phyloP scores from a whole-genome alignment of 2,113 vertebrate genomes.

The Lepus timidus region DNA sequence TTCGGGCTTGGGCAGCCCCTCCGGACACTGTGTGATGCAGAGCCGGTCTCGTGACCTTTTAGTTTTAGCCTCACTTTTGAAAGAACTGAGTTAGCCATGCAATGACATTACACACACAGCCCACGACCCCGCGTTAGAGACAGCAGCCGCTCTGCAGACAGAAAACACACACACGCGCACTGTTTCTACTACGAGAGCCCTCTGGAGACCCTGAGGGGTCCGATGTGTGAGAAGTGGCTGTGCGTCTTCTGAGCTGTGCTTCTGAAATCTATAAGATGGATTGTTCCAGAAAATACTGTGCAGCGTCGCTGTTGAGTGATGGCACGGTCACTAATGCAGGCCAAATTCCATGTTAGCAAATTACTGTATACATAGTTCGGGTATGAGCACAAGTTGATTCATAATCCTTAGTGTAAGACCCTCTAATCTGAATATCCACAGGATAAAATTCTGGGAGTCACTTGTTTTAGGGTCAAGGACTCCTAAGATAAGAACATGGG shows the following conservation, averaged over 20 bases:
- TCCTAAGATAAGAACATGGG: not conserved
- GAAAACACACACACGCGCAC: not conserved
- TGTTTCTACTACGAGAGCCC: fast-evolving
- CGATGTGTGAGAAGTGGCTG: not conserved
- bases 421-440: not conserved
- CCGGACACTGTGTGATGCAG: not conserved
- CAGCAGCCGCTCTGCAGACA: too few species aligned
- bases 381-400: not conserved
- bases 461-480: not conserved
- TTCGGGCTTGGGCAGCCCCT: not conserved
- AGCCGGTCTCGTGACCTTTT: not conserved
- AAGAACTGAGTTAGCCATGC: fast-evolving
- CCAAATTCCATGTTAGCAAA: not conserved
- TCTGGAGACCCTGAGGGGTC: not conserved
- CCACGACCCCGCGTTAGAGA: too few species aligned
- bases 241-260: not conserved
- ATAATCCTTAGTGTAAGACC: not conserved
- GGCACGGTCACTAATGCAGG: not conserved
- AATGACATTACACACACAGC: too few species aligned
- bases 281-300: not conserved
- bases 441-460: not conserved
- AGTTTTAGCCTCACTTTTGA: not conserved
- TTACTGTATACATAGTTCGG: constrained; percentile 3
- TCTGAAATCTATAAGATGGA: not conserved
- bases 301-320: not conserved